Evolutionary conservation across 1,140 invertebrate genomes (phyloP).

Genomic region (Uloborus diversus): DNA sequence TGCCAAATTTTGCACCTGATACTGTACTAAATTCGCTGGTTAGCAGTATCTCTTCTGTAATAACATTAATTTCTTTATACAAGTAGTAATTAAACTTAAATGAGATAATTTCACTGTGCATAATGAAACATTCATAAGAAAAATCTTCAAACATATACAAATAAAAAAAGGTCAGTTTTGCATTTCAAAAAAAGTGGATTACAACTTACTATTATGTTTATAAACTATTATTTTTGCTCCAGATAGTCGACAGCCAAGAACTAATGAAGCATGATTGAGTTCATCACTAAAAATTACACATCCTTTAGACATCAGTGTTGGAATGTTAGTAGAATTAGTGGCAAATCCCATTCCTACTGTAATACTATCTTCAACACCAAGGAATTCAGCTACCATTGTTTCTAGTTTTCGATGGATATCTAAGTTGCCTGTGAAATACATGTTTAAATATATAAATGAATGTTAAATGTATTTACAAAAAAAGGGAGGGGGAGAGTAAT

Average conservation of each 20-base stretch:
- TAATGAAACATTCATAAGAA: too few species aligned
- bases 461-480: too few species aligned
- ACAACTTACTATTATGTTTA: conserved; percentile 75
- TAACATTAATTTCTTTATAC: too few species aligned
- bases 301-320: conserved; percentile 82
- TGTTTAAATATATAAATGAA: too few species aligned
- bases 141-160: too few species aligned
- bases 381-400: conserved; percentile 82
- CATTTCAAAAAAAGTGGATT: neutral
- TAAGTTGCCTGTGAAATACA: conserved; percentile 60
- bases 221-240: conserved; percentile 89
- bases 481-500: too few species aligned
- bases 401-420: conserved; percentile 84
- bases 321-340: conserved; percentile 94
- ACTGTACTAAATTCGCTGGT: too few species aligned
- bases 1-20: too few species aligned
- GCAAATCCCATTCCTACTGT: conserved; percentile 99
- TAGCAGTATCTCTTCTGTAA: too few species aligned
- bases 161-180: too few species aligned
- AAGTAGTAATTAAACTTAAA: too few species aligned
- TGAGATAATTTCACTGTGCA: too few species aligned
- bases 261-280: conserved; percentile 96
- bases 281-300: conserved; percentile 94
- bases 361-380: conserved; percentile 94
- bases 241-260: conserved; percentile 89